Evolutionary conservation across 2,113 vertebrate species (phyloP), one percentile per base, ranked within the genome.

Genomic region (Podarcis raffonei): DNA sequence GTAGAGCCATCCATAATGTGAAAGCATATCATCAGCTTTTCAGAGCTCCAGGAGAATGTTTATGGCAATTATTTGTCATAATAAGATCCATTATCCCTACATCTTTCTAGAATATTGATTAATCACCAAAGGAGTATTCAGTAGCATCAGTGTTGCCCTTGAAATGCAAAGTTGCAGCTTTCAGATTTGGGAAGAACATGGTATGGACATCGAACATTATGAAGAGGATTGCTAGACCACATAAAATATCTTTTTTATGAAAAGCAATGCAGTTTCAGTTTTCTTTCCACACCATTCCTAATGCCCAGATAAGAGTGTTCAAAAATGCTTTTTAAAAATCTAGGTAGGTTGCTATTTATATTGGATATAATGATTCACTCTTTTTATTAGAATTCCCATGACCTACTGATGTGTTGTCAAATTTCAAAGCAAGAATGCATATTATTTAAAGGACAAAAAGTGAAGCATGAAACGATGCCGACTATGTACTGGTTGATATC

Each of bases 21-120:
- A 87, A 91, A 89, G 22, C 37, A 15, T 90, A 83, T 90, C 86
- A 88, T 84, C 86, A 88, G 30, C 37, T 90, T 90, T 93, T 93
- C 69, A 84, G 2, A 48, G 32, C 1, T 89, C 82, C 85, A 83
- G 6, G 74, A 42, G 35, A 89, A 94, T 18, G 6, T 65, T 92
- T 93, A 23, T 42, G 53, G 27, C 9, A 90, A 92, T 93, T 94
- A 88, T 91, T 95, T 93, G 1, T 84, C 62, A 88, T 90, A 87
- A 86, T 69, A 90, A 90, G 20, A 86, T 81, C 6, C 0, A 12
- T 65, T 83, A 88, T 59, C 77, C 66, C 83, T 48, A 39, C 37
- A 39, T 23, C 32, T 48, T 3, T 79, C 8, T 62, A 89, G 66
- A 86, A 86, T 90, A 90, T 74, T 89, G 66, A 93, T 94, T 92